Evolutionary conservation across 2,113 vertebrate species (phyloP).

Genomic region (Ammodytes marinus): DNA sequence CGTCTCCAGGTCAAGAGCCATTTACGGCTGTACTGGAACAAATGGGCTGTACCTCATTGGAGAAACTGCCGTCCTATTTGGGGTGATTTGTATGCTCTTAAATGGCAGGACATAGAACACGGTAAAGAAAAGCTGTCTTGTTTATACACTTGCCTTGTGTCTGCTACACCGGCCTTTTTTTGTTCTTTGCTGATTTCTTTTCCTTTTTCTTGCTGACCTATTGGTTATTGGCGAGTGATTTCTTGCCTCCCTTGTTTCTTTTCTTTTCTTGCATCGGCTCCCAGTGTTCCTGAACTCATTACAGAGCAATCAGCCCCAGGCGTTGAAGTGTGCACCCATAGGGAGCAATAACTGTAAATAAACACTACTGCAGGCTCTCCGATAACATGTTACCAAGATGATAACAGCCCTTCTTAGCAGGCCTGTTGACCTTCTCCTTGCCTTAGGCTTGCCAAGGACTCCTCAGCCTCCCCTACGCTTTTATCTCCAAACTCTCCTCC

Average conservation of each 20-base stretch:
- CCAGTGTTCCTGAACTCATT: slow-evolving; percentile 90
- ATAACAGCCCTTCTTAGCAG: slow-evolving; percentile 91
- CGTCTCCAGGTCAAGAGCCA: slow-evolving; percentile 50
- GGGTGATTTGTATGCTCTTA: slow-evolving; percentile 41
- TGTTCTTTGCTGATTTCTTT: slow-evolving; percentile 44
- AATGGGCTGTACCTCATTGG: slow-evolving; percentile 36
- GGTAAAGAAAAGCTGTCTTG: slow-evolving; percentile 38
- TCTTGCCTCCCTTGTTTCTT: slow-evolving; percentile 75
- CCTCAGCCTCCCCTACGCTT: slow-evolving; percentile 85
- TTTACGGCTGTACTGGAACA: slow-evolving; percentile 49
- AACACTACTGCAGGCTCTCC: slow-evolving; percentile 89
- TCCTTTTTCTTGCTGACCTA: slow-evolving; percentile 76
- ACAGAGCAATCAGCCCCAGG: slow-evolving; percentile 90
- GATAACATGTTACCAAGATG: slow-evolving; percentile 92
- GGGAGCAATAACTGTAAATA: slow-evolving; percentile 96
- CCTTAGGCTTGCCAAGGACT: slow-evolving; percentile 90
- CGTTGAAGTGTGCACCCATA: slow-evolving; percentile 89
- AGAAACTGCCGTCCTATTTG: slow-evolving; percentile 43
- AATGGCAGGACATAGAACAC: slow-evolving; percentile 7
- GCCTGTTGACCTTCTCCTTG: slow-evolving; percentile 93
- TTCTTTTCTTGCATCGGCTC: slow-evolving; percentile 74
- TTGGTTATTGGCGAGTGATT: slow-evolving; percentile 85
- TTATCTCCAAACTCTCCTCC: slow-evolving; percentile 88
- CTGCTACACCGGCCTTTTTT: slow-evolving; percentile 41
- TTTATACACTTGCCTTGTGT: slow-evolving; percentile 27